Conservation (phyloP, 1,140 invertebrate species). For the Teleopsis dalmanni region DNA sequence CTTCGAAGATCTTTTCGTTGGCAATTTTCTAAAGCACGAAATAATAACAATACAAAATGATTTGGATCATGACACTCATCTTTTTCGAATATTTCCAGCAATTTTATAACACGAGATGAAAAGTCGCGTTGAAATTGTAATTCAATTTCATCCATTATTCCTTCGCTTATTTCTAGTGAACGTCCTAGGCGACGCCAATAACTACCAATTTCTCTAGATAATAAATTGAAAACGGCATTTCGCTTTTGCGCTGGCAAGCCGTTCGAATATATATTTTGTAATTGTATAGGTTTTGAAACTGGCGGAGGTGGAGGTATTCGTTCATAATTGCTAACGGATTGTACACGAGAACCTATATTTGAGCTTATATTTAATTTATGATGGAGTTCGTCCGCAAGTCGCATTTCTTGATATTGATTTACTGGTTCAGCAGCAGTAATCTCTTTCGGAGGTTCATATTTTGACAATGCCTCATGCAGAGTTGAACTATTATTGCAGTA, state of each 20-base stretch:
- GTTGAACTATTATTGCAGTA: conserved; percentile 19
- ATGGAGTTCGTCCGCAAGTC: conserved; percentile 24
- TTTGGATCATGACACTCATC: conserved; percentile 30
- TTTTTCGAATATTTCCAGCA: conserved; percentile 29
- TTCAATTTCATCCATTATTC: conserved; percentile 46
- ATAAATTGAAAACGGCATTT: conserved; percentile 22
- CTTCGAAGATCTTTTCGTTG: conserved; percentile 32
- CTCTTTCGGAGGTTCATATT: too few species aligned
- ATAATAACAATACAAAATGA: conserved; percentile 22
- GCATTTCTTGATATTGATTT: conserved; percentile 4
- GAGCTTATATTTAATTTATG: conserved; percentile 17
- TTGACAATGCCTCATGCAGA: too few species aligned
- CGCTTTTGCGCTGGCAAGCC: conserved; percentile 26
- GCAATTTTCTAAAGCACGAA: conserved; percentile 21
- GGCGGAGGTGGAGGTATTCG: background rate
- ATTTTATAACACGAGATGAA: conserved; percentile 23
- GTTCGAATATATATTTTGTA: background rate
- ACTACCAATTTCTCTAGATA: conserved; percentile 44
- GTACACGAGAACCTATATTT: background rate
- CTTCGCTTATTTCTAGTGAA: conserved; percentile 44
- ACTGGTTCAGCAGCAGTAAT: background rate
- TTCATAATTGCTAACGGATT: background rate
- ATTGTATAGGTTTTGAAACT: background rate
- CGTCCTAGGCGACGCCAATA: conserved; percentile 49
- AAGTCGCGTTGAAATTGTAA: conserved; percentile 26